Percentiles rank a stretch among this genome's conserved stretches.
Conservation (phyloP, 2,888 invertebrate species). For the Lycocerus yunnanus region DNA sequence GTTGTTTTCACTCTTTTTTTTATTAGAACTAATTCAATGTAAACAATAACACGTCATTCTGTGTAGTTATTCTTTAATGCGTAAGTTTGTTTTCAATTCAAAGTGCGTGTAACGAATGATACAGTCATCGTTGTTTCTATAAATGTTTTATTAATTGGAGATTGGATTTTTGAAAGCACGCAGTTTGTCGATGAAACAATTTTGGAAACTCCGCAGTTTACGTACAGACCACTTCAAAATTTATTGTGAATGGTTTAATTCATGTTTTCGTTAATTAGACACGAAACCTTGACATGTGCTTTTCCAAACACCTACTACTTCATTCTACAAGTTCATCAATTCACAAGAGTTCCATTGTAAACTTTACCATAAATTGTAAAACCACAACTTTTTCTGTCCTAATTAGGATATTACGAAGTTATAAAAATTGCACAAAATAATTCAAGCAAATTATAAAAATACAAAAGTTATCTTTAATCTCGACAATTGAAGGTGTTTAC, state of each 20-base stretch:
- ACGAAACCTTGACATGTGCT: constrained; percentile 21
- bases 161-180: neutral
- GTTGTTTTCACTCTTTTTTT: neutral
- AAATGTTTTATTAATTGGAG: neutral
- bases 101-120: neutral
- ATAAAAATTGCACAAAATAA: neutral
- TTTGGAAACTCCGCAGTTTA: neutral
- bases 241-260: neutral
- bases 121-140: neutral
- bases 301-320: constrained; percentile 20
- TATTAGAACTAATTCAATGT: neutral
- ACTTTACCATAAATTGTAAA: neutral
- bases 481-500: neutral
- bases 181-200: neutral
- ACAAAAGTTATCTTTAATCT: neutral
- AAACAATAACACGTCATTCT: neutral
- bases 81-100: neutral
- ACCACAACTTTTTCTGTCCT: neutral
- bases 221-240: neutral
- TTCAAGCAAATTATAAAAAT: neutral
- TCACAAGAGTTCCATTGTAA: neutral
- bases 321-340: neutral
- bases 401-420: neutral
- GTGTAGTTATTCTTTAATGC: neutral
- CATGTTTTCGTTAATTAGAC: constrained; percentile 13